Evolutionary conservation across 2,888 invertebrate species (phyloP), one percentile per base, ranked within the genome.

Genomic region (Aporophyla lueneburgensis): DNA sequence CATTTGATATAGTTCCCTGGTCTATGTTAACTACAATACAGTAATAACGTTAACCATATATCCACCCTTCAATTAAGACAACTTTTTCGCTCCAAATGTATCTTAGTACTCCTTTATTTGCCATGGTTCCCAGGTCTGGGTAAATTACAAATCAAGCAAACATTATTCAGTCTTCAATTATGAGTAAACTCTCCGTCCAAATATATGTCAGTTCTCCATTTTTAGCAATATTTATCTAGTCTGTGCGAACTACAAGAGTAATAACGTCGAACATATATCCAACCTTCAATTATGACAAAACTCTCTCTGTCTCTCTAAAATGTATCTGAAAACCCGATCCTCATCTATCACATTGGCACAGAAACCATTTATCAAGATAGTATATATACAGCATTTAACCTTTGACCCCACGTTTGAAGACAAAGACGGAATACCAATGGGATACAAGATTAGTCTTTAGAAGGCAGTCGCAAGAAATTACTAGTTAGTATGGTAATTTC

Each of bases 361-460:
- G 58, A 68, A 63, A 62, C 76, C 68, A 80, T 83, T 86, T 71
- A 73, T 80, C 84, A 84, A 62, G 71, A 81, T 79, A 71, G 67
- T 77, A 70, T 53, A 70, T 53, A 68, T 75, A 54, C 14, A 66
- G 56, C 65, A 56, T 63, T 63, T 63, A 40, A 62, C 40, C 74
- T 74, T 74, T 79, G 67, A 83, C 75, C 83, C 66, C 51, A 71
- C 69, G 71, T 68, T 77, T 76, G 24, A 63, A 58, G 72, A 79
- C 81, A 66, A 74, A 74, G 85, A 74, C 76, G 54, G 86, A 87
- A 86, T 86, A 85, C 79, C 77, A 87, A 87, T 86, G 33, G 73
- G 58, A 33, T 65, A 76, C 73, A 61, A 83, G 77, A 85, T 85
- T 76, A 83, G 68, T 58, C 59, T 67, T 66, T 27, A 24, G 49